phyloP scores from a whole-genome alignment of 2,113 vertebrate genomes.

The Cyprinodon brontotheroides region DNA sequence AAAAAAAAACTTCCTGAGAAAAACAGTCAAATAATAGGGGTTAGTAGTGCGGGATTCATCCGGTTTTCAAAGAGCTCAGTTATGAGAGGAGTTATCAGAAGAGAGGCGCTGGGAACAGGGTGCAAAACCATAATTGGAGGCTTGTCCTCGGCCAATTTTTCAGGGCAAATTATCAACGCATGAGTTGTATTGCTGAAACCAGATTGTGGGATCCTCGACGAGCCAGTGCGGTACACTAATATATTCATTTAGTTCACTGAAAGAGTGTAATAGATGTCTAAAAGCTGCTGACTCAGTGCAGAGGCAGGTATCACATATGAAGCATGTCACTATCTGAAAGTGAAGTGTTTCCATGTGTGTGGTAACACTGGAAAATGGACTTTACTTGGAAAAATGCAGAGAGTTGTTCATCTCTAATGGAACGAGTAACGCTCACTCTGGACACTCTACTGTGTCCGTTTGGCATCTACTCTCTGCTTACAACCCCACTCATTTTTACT shows the following conservation, averaged over 20 bases:
- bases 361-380: constrained; percentile 12
- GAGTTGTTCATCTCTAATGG: constrained; percentile 24
- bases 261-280: constrained; percentile 69
- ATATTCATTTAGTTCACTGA: constrained; percentile 69
- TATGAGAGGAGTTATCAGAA: constrained; percentile 60
- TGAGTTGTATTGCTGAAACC: constrained; percentile 61
- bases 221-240: constrained; percentile 65
- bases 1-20: background rate
- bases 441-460: constrained; percentile 20
- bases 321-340: constrained; percentile 12
- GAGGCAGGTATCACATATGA: constrained; percentile 3
- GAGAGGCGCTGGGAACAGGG: constrained; percentile 64
- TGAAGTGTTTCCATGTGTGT: constrained; percentile 20
- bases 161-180: constrained; percentile 72
- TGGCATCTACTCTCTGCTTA: constrained; percentile 2
- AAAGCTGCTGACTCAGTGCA: constrained; percentile 35
- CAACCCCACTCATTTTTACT: constrained; percentile 9
- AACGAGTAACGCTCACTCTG: constrained; percentile 51
- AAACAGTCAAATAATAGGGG: constrained; percentile 8
- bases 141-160: constrained; percentile 63
- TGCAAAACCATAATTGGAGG: constrained; percentile 73
- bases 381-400: constrained; percentile 23
- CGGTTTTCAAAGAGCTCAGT: constrained; percentile 51
- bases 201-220: constrained; percentile 67
- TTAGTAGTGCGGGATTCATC: constrained; percentile 26